These are phyloP conservation scores for Stomorhina lunata DNA, from an alignment of 2,888 invertebrate genomes.

Conservation along the genomic window DNA sequence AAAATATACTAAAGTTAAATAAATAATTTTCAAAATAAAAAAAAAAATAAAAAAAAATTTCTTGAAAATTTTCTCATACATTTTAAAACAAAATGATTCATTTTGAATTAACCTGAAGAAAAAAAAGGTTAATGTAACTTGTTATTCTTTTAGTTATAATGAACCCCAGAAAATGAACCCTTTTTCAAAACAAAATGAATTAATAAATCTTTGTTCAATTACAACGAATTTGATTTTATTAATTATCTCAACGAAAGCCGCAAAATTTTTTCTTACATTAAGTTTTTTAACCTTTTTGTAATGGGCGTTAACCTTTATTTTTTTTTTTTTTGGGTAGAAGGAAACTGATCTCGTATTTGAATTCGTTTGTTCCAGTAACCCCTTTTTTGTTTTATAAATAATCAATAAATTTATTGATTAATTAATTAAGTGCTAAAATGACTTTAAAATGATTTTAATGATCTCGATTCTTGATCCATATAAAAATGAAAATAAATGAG, in stretches of 20 bases:
- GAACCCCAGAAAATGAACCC: not conserved
- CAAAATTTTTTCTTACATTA: too few relatives aligned
- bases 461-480: too few relatives aligned
- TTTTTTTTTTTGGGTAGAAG: too few relatives aligned
- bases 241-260: not conserved
- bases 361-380: slow-evolving; percentile 21
- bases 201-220: not conserved
- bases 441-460: slow-evolving; percentile 13
- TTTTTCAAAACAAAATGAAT: too few relatives aligned
- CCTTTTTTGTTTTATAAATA: not conserved
- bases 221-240: not conserved
- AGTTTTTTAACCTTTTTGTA: slow-evolving; percentile 5
- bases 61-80: not conserved
- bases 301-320: too few relatives aligned
- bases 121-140: slow-evolving; percentile 7
- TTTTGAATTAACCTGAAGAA: not conserved
- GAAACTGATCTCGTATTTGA: not conserved
- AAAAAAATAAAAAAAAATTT: not conserved
- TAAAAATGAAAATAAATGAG: too few relatives aligned
- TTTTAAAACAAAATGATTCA: not conserved
- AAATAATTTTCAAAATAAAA: too few relatives aligned
- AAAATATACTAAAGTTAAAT: too few relatives aligned
- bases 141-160: not conserved
- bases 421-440: not conserved
- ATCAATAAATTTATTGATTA: not conserved